Evolutionary conservation across 1,140 invertebrate genomes (phyloP).

Genomic region (Melipona quadrifasciata): DNA sequence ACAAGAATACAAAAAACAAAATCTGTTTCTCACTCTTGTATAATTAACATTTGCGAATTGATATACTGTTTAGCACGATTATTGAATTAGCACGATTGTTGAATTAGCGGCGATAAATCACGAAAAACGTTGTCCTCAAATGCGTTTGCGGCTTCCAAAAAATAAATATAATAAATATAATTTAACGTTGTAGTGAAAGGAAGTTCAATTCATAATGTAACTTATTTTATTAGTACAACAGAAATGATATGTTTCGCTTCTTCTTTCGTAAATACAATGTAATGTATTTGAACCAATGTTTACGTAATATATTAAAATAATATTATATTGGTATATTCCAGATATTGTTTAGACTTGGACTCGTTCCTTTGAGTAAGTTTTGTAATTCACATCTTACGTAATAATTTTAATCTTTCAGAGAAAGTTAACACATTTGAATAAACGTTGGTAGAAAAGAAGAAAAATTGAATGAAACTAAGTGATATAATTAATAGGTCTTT

Average conservation of each 20-base stretch:
- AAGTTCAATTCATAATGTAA: not conserved
- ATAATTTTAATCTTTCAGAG: too few species aligned
- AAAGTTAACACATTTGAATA: not conserved
- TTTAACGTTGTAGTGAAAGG: not conserved
- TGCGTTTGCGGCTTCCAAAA: not conserved
- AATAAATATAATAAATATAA: not conserved
- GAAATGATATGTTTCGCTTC: not conserved
- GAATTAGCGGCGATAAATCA: not conserved
- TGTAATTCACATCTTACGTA: too few species aligned
- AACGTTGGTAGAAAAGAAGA: not conserved
- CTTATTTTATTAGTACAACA: not conserved
- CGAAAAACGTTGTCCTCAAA: not conserved
- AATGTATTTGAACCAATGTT: not conserved
- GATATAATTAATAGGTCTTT: not conserved
- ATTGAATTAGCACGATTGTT: not conserved
- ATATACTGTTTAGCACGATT: not conserved
- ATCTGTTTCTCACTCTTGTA: not conserved
- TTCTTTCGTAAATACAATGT: too few species aligned
- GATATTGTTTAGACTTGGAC: too few species aligned
- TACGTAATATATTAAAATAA: not conserved
- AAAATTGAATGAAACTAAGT: too few species aligned
- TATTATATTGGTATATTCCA: not conserved
- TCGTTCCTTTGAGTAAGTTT: too few species aligned
- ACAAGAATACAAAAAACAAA: too few species aligned
- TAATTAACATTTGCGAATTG: not conserved